These are phyloP conservation scores for Drosophila subsilvestris DNA, from an alignment of 2,888 invertebrate genomes.

Conservation along the genomic window DNA sequence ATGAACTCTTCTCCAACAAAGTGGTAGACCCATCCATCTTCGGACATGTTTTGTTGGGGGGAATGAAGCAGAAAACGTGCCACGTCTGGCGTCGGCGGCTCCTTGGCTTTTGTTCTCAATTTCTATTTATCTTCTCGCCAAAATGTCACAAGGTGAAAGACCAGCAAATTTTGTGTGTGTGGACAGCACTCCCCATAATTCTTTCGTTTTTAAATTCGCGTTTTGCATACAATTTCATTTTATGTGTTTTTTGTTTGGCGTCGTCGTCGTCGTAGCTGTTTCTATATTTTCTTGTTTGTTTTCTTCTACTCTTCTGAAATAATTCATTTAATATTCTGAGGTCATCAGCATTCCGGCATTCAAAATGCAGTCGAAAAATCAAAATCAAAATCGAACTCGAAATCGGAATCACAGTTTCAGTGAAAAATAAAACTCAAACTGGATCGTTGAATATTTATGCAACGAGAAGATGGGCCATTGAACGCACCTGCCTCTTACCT, in stretches of 20 bases:
- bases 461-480: constrained; percentile 43
- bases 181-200: constrained; percentile 36
- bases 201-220: constrained; percentile 19
- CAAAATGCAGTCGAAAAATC: constrained; percentile 42
- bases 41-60: constrained; percentile 10
- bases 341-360: constrained; percentile 60
- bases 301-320: constrained; percentile 18
- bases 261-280: background rate
- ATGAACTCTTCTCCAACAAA: constrained; percentile 33
- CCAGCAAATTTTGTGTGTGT: constrained; percentile 1
- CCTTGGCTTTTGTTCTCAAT: constrained; percentile 22
- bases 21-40: constrained; percentile 39
- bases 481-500: constrained; percentile 25
- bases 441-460: constrained; percentile 54
- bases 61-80: constrained; percentile 20
- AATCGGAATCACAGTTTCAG: constrained; percentile 3
- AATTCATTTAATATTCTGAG: constrained; percentile 54
- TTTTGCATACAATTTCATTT: constrained; percentile 26
- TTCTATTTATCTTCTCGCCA: background rate
- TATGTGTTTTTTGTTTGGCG: constrained; percentile 23
- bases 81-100: background rate
- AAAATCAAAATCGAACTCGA: constrained; percentile 19
- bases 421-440: constrained; percentile 43
- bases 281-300: constrained; percentile 19
- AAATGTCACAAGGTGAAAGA: constrained; percentile 62